These are phyloP conservation scores for Theodoxus fluviatilis DNA, from an alignment of 2,888 invertebrate species.

Conservation along the genomic window DNA sequence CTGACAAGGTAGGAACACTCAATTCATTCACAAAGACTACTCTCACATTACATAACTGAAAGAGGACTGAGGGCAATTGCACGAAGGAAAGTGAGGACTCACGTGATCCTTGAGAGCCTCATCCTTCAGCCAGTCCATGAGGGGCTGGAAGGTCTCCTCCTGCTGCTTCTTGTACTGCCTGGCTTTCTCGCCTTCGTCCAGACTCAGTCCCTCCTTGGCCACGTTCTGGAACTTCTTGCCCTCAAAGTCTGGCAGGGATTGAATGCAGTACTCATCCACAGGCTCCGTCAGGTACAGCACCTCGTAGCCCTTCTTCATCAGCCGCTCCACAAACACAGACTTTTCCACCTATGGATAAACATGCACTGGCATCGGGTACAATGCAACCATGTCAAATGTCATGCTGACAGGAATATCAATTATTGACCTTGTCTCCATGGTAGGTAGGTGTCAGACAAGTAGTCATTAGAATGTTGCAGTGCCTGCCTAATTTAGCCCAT, in stretches of 20 bases:
- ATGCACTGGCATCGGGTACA: no score
- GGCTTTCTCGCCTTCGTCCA: conserved; percentile 75
- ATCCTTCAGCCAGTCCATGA: conserved; percentile 88
- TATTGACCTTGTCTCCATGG: no score
- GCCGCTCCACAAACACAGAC: conserved; percentile 94
- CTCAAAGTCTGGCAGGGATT: conserved; percentile 95
- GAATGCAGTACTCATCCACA: conserved; percentile 97
- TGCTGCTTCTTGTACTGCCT: conserved; percentile 78
- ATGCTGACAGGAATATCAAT: no score
- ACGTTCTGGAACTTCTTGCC: conserved; percentile 97
- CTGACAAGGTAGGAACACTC: no score
- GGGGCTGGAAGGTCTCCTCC: conserved; percentile 83
- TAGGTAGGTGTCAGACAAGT: no score
- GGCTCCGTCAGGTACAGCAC: conserved; percentile 93
- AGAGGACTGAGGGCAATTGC: no score
- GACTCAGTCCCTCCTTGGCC: conserved; percentile 94
- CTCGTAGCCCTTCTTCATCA: conserved; percentile 92
- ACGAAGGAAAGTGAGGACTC: conserved; percentile 49
- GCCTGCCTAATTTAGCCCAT: no score
- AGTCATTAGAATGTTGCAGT: no score
- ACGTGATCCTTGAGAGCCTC: conserved; percentile 79
- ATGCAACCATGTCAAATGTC: no score
- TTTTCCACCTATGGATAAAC: conserved; percentile 71
- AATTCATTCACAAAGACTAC: no score
- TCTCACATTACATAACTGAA: no score